Conservation (phyloP, 2,888 invertebrate species). For the Mesorhabditis spiculigera region DNA sequence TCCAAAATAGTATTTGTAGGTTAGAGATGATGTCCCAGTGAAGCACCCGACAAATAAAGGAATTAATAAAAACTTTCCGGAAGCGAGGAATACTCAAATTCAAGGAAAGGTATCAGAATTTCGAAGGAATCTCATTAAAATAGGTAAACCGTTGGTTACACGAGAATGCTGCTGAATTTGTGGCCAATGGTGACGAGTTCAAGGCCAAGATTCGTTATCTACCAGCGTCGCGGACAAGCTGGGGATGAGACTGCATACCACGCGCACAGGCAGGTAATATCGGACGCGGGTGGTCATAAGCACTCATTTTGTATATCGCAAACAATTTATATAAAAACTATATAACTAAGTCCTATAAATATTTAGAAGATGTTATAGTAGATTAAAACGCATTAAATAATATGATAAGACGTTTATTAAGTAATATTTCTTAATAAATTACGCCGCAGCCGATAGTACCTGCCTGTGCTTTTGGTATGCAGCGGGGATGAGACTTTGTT, state of each 20-base stretch:
- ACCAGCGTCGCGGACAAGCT: slow-evolving; percentile 27
- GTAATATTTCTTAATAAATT: too few species aligned
- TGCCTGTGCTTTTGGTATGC: too few species aligned
- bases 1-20: slow-evolving; percentile 24
- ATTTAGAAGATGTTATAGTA: too few species aligned
- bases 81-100: slow-evolving; percentile 34
- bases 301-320: too few species aligned
- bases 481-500: too few species aligned
- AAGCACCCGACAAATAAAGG: slow-evolving; percentile 53
- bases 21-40: slow-evolving; percentile 45
- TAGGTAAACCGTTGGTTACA: slow-evolving; percentile 32
- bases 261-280: too few species aligned
- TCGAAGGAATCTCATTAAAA: not conserved
- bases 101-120: slow-evolving; percentile 28
- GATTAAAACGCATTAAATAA: too few species aligned
- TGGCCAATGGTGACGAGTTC: slow-evolving; percentile 21
- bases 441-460: too few species aligned
- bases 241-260: slow-evolving; percentile 2
- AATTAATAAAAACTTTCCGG: slow-evolving; percentile 43
- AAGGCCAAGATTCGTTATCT: slow-evolving; percentile 37
- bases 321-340: too few species aligned
- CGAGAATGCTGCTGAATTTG: slow-evolving; percentile 31
- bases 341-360: too few species aligned
- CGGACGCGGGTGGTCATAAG: too few species aligned
- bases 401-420: too few species aligned